Percentiles rank a stretch among this genome's conserved stretches.
These are phyloP conservation scores for Crossaster papposus DNA, from an alignment of 53 echinoderm and acorn worm genomes.

Conservation along the genomic window DNA sequence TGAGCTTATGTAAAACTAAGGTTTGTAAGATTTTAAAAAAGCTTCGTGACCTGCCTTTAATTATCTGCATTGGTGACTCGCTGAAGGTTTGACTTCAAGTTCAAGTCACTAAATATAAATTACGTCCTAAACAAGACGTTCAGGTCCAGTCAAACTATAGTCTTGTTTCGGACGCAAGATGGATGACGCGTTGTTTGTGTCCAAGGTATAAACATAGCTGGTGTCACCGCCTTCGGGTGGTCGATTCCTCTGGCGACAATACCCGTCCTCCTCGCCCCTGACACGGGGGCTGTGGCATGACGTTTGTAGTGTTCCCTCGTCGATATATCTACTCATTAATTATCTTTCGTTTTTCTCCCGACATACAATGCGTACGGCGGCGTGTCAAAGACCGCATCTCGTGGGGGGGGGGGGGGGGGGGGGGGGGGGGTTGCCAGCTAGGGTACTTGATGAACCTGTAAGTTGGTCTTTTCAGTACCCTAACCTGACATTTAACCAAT, in stretches of 20 bases:
- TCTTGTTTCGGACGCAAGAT: neutral
- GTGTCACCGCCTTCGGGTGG: neutral
- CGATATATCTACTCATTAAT: neutral
- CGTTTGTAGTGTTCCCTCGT: neutral
- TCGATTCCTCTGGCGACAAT: slow-evolving; percentile 1
- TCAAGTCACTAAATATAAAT: too few relatives aligned
- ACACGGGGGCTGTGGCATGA: neutral
- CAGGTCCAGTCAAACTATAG: too few relatives aligned
- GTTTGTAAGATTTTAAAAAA: neutral
- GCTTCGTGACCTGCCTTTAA: too few relatives aligned
- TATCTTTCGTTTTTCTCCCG: neutral
- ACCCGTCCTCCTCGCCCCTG: neutral
- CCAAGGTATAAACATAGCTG: neutral
- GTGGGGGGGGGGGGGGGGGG: neutral
- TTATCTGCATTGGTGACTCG: too few relatives aligned
- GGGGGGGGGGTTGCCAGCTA: neutral
- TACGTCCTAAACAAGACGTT: too few relatives aligned
- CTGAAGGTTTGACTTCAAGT: too few relatives aligned
- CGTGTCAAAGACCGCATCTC: neutral
- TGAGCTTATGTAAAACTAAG: neutral
- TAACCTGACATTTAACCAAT: neutral
- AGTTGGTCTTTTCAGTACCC: neutral
- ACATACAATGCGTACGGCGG: neutral
- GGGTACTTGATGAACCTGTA: neutral
- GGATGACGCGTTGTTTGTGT: slow-evolving; percentile 8